Evolutionary conservation across 2,113 vertebrate genomes (phyloP).

Genomic region (Osmerus eperlanus): DNA sequence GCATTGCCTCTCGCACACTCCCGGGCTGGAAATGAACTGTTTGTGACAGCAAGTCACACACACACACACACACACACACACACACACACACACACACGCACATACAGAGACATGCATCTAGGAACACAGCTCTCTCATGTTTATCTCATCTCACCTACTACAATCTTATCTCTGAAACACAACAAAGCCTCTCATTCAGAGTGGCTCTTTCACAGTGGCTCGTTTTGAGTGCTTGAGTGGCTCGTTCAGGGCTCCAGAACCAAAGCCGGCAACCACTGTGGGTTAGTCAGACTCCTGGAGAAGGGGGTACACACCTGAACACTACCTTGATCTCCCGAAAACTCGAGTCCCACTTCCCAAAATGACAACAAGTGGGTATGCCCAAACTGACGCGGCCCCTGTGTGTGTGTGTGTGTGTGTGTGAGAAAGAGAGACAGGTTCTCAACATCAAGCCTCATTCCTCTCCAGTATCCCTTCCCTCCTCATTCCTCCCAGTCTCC

Average conservation of each 20-base stretch:
- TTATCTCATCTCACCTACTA: background rate
- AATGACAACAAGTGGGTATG: too few relatives aligned
- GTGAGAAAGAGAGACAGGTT: conserved; percentile 31
- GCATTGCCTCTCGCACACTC: conserved; percentile 58
- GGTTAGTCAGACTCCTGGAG: too few relatives aligned
- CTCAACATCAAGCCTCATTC: conserved; percentile 38
- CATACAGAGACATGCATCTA: background rate
- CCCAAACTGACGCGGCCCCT: background rate
- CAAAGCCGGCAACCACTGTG: too few relatives aligned
- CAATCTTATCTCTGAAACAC: background rate
- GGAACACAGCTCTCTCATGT: background rate
- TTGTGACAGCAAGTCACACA: conserved; percentile 19
- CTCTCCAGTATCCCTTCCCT: conserved; percentile 8
- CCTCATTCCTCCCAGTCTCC: conserved; percentile 12
- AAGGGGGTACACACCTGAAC: too few relatives aligned
- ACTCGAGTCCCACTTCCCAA: too few relatives aligned
- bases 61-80: background rate
- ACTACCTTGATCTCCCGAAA: too few relatives aligned
- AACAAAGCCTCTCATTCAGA: too few relatives aligned
- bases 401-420: background rate
- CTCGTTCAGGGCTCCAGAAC: too few relatives aligned
- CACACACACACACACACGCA: background rate
- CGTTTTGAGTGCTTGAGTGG: too few relatives aligned
- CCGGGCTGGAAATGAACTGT: conserved; percentile 26
- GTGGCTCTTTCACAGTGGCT: too few relatives aligned